Conservation (phyloP, 2,888 invertebrate species). For the Caenorhabditis drosophilae region DNA sequence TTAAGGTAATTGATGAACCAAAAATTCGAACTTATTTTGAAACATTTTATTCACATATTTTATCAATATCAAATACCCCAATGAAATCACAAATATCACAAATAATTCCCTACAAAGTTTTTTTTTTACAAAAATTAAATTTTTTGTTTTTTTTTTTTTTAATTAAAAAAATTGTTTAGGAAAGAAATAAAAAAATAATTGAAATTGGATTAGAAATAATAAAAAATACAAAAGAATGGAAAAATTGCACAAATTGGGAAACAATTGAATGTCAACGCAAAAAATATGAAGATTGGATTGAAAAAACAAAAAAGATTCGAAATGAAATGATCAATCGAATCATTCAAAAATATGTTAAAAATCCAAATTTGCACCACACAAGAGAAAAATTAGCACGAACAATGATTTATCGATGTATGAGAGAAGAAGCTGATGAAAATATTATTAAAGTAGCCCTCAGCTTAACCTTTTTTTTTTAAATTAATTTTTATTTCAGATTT, state of each 20-base stretch:
- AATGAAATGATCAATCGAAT: slow-evolving; percentile 10
- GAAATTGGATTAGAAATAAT: neutral
- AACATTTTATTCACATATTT: neutral
- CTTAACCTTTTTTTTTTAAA: too few species aligned
- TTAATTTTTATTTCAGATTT: too few species aligned
- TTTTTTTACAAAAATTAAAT: too few species aligned
- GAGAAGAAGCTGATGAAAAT: slow-evolving; percentile 17
- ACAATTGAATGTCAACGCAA: neutral
- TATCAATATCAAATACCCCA: neutral
- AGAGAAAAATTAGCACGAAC: slow-evolving; percentile 28
- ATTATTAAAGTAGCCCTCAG: slow-evolving; percentile 33
- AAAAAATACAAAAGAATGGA: slow-evolving; percentile 3
- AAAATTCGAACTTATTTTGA: slow-evolving; percentile 1
- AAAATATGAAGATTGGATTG: neutral
- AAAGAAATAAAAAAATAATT: neutral
- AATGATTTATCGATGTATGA: slow-evolving; percentile 26
- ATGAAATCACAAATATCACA: neutral
- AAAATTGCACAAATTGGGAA: neutral
- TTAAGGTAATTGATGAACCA: slow-evolving; percentile 6
- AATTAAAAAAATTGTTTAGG: neutral
- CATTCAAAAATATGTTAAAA: slow-evolving; percentile 6
- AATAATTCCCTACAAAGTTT: too few species aligned
- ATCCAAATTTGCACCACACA: slow-evolving; percentile 24
- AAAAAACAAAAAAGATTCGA: neutral
- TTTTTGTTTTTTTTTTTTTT: neutral